Base-by-base conservation (phyloP, 2,113 vertebrate species). In the Megaleporinus macrocephalus region DNA sequence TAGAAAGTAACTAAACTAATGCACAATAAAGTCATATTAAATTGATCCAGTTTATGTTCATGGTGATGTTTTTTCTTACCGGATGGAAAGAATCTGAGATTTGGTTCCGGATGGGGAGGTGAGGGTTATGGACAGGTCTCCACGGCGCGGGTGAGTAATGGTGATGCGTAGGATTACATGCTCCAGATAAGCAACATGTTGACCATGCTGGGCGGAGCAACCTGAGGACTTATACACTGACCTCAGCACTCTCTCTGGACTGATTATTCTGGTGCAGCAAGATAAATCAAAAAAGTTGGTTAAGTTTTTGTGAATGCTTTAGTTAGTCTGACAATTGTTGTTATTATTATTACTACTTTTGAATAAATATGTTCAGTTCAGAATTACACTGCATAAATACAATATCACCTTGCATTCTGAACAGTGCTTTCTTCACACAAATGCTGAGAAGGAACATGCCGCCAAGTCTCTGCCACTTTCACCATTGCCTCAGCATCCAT, bases 401-500 rank as follows among this genome's bases (percentile, higher is more conserved):
- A 62, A 10, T 36, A 22, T 95, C 96, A 98, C 97, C 96, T 97
- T 92, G 94, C 96, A 90, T 93, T 94, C 71, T 94, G 94, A 91
- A 94, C 91, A 36, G 94, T 94, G 88, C 94, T 96, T 90, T 96
- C 95, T 86, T 95, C 95, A 91, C 97, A 99, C 88, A 94, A 86
- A 7, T 95, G 96, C 90, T 99, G 98, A 33, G 94, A 84, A 84
- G 97, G 97, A 26, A 98, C 97, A 0, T 90, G 94, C 81, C 92
- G 96, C 98, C 98, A 99, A 41, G 90, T 94, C 90, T 97, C 96
- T 1, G 97, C 97, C 90, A 97, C 96, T 91, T 94, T 93, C 91
- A 98, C 98, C 96, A 99, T 97, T 80, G 94, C 93, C 92, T 98
- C 97, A 44, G 97, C 98, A 90, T 99, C 96, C 96, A 99, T 96